Conservation (phyloP, 2,113 vertebrate genomes). For the Amphiprion ocellaris region DNA sequence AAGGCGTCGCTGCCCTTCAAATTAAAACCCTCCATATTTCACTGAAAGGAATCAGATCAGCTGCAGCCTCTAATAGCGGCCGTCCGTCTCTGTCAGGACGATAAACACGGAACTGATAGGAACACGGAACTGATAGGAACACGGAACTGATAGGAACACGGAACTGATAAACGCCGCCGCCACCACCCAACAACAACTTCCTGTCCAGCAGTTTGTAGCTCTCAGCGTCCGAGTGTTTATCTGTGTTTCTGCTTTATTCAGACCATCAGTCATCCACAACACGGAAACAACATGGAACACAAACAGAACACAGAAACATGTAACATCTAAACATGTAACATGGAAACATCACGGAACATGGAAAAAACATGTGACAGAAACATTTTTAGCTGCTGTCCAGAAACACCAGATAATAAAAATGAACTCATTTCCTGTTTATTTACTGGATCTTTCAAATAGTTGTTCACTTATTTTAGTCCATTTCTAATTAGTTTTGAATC, state of each 20-base stretch:
- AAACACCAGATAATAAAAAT: no score
- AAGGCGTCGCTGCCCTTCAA: slow-evolving; percentile 88
- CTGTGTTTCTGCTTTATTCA: not conserved
- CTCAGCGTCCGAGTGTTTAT: slow-evolving; percentile 14
- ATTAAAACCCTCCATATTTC: slow-evolving; percentile 99
- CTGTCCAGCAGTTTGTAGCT: slow-evolving; percentile 65
- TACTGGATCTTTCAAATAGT: no score
- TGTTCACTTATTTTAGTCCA: no score
- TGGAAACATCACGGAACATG: no score
- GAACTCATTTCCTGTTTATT: no score
- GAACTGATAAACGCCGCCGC: slow-evolving; percentile 81
- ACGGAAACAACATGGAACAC: no score
- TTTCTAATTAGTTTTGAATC: no score
- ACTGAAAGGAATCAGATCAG: slow-evolving; percentile 96
- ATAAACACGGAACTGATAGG: slow-evolving; percentile 93
- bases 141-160: slow-evolving; percentile 91
- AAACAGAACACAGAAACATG: no score
- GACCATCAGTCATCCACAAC: not conserved
- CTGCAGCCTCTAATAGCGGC: slow-evolving; percentile 95
- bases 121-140: no score
- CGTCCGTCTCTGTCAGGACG: slow-evolving; percentile 96
- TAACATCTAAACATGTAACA: no score
- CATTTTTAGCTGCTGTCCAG: no score
- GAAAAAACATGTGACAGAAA: no score
- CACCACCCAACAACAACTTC: slow-evolving; percentile 86